Evolutionary conservation across 2,888 invertebrate species (phyloP), one percentile per base, ranked within the genome.

Genomic region (Lamproptera curius): DNA sequence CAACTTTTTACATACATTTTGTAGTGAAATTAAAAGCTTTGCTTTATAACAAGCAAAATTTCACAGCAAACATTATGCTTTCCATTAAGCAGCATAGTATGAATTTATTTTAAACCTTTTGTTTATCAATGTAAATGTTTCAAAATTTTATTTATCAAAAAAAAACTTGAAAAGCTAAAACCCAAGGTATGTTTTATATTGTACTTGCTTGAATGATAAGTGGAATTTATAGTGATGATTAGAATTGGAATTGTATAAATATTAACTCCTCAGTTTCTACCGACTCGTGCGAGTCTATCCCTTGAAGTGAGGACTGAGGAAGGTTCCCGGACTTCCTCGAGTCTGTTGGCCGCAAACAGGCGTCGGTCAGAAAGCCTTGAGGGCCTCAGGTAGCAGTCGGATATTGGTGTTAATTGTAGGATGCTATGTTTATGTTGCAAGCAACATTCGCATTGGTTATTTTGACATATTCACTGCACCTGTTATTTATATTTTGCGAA

Each of bases 281-380:
- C 91, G 47, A 89, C 90, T 58, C 87, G 91, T 65, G 90, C 90
- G 41, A 91, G 91, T 58, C 77, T 91, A 52, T 90, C 91, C 26
- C 80, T 91, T 52, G 91, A 91, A 70, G 91, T 91, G 62, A 88
- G 90, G 62, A 77, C 89, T 9, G 88, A 85, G 57, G 84, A 86
- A 48, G 73, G 82, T 0, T 67, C 81, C 50, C 73, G 85, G 56
- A 76, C 80, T 55, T 68, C 87, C 10, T 71, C 84, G 55, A 82
- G 84, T 67, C 80, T 88, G 14, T 73, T 88, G 65, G 83, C 86
- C 33, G 73, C 83, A 47, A 81, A 80, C 71, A 71, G 88, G 59
- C 72, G 88, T 48, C 77, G 90, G 55, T 91, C 91, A 58, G 91
- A 91, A 59, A 91, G 89, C 69, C 82, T 91, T 28, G 91, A 91